A percentile compares a stretch with the other conserved stretches of the same genome.
phyloP scores from a whole-genome alignment of 2,113 vertebrate genomes.

The Electrona antarctica region DNA sequence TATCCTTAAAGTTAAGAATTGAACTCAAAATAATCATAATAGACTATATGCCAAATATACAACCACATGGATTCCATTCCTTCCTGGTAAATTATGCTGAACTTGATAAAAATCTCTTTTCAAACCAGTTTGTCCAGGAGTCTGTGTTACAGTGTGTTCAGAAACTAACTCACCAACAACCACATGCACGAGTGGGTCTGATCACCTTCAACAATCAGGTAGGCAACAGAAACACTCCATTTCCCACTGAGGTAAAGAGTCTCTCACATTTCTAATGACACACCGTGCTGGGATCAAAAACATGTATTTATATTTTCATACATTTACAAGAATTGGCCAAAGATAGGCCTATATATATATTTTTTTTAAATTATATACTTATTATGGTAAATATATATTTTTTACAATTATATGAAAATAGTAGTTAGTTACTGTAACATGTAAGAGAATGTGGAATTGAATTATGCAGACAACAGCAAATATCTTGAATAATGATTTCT shows the following conservation, averaged over 20 bases:
- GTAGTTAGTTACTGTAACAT: not conserved
- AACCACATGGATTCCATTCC: not conserved
- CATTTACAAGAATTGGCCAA: too few species aligned
- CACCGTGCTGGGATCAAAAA: too few species aligned
- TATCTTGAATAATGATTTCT: not conserved
- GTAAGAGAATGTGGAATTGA: not conserved
- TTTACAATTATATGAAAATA: too few species aligned
- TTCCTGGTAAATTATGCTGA: not conserved
- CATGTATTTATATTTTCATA: too few species aligned
- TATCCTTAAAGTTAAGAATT: not conserved
- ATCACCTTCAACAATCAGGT: slow-evolving; percentile 75
- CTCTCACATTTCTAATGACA: too few species aligned
- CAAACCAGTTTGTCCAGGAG: slow-evolving; percentile 70
- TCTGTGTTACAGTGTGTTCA: slow-evolving; percentile 66
- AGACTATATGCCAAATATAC: not conserved
- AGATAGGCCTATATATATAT: too few species aligned
- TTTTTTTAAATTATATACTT: too few species aligned
- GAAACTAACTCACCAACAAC: slow-evolving; percentile 52
- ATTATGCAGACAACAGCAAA: too few species aligned
- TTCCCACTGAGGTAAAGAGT: too few species aligned
- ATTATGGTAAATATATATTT: too few species aligned
- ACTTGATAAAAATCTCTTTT: slow-evolving; percentile 5
- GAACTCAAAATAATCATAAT: too few species aligned
- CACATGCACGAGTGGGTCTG: slow-evolving; percentile 64
- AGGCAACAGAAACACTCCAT: not conserved